A percentile compares a stretch with the other conserved stretches of the same genome.
phyloP scores from a whole-genome alignment of 2,888 invertebrate species.

The Eupithecia subfuscata region DNA sequence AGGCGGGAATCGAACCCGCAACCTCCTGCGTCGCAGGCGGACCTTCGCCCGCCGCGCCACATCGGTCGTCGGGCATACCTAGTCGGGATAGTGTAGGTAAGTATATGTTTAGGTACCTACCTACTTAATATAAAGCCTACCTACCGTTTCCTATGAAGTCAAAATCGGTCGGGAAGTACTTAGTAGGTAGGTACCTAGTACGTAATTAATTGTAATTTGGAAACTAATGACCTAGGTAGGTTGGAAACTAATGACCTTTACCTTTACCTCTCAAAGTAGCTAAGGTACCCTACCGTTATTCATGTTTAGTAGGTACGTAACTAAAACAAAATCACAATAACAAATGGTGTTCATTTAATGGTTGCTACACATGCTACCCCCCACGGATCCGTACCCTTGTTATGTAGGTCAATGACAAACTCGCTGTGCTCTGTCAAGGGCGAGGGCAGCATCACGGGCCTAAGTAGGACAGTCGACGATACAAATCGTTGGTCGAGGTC shows the following conservation, averaged over 20 bases:
- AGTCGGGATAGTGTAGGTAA: background rate
- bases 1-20: too few species aligned
- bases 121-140: background rate
- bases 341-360: background rate
- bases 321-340: conserved; percentile 3
- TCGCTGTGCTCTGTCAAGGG: conserved; percentile 21
- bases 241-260: too few species aligned
- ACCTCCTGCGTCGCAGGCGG: too few species aligned
- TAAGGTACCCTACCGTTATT: too few species aligned
- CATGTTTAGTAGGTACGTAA: too few species aligned
- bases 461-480: background rate
- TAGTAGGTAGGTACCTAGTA: too few species aligned
- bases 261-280: background rate
- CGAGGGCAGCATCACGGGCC: conserved; percentile 8
- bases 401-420: conserved; percentile 40
- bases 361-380: background rate
- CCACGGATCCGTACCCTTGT: background rate
- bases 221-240: too few species aligned
- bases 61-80: too few species aligned
- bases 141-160: background rate
- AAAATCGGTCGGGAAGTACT: background rate
- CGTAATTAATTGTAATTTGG: too few species aligned
- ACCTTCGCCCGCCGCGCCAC: too few species aligned
- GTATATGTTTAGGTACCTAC: too few species aligned
- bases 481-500: background rate